Conservation (phyloP, 2,888 invertebrate genomes). For the Hydriomena furcata region DNA sequence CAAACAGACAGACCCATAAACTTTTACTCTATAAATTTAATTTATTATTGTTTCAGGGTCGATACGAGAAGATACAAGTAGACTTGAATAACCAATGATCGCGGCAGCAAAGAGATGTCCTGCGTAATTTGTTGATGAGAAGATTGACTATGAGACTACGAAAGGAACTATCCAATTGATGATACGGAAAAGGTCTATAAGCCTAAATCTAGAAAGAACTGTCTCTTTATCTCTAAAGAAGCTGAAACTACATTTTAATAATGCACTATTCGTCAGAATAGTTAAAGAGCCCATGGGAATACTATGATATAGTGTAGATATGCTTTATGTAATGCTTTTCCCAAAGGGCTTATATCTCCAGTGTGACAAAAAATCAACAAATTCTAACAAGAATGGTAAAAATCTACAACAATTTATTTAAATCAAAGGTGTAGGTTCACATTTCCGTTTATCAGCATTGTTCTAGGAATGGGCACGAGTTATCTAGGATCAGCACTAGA, state of each 20-base stretch:
- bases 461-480: slow-evolving; percentile 57
- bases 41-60: no score
- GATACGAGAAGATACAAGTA: no score
- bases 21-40: no score
- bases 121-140: slow-evolving; percentile 6
- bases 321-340: no score
- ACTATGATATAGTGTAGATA: no score
- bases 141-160: slow-evolving; percentile 7
- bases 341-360: no score
- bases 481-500: slow-evolving; percentile 51
- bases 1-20: no score
- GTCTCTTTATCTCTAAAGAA: neutral
- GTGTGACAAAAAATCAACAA: neutral
- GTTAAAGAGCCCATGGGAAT: neutral
- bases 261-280: no score
- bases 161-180: slow-evolving; percentile 21
- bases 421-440: slow-evolving; percentile 3
- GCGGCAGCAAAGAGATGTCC: neutral
- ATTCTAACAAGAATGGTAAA: no score
- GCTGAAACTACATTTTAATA: neutral
- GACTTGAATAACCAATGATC: neutral
- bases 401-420: no score
- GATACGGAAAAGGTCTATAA: slow-evolving; percentile 3
- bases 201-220: neutral
- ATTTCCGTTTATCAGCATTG: slow-evolving; percentile 4